Percentiles rank a stretch among this genome's conserved stretches.
Conservation (phyloP, 2,113 vertebrate genomes). For the Corynorhinus townsendii region DNA sequence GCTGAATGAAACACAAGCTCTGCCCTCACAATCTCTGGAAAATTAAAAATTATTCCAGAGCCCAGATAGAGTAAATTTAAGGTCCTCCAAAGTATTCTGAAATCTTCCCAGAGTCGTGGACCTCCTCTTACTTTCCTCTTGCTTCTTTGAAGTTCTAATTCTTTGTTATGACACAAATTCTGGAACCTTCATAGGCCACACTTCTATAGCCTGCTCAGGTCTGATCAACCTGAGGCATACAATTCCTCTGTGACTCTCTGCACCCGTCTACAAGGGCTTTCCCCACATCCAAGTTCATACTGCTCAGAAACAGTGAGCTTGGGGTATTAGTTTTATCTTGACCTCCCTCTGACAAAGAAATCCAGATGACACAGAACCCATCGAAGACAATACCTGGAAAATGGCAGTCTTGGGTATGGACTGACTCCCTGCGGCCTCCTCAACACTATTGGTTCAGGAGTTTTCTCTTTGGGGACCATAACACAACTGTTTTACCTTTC, state of each 20-base stretch:
- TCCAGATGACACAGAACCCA: constrained; percentile 31
- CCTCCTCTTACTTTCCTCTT: neutral
- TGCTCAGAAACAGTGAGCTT: neutral
- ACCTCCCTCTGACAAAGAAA: constrained; percentile 12
- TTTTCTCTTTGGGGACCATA: neutral
- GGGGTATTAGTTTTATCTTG: neutral
- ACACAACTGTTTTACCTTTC: neutral
- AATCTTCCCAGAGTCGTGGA: neutral
- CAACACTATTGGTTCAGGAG: neutral
- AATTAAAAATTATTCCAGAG: constrained; percentile 29
- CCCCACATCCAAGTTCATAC: neutral
- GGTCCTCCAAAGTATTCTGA: neutral
- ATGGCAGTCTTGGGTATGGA: constrained; percentile 60
- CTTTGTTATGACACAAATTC: constrained; percentile 59
- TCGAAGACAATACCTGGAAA: neutral
- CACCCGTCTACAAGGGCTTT: neutral
- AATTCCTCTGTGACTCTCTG: neutral
- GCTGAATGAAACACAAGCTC: neutral
- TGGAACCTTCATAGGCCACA: constrained; percentile 44
- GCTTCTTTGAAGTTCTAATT: constrained; percentile 23
- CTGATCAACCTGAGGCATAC: neutral
- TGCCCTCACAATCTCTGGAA: neutral
- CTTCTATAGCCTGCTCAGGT: neutral
- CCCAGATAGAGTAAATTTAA: neutral
- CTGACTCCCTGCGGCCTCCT: neutral